Percentiles rank a stretch among this genome's conserved stretches.
These are phyloP conservation scores for Megamerina dolium DNA, from an alignment of 2,888 invertebrate genomes.

Conservation along the genomic window DNA sequence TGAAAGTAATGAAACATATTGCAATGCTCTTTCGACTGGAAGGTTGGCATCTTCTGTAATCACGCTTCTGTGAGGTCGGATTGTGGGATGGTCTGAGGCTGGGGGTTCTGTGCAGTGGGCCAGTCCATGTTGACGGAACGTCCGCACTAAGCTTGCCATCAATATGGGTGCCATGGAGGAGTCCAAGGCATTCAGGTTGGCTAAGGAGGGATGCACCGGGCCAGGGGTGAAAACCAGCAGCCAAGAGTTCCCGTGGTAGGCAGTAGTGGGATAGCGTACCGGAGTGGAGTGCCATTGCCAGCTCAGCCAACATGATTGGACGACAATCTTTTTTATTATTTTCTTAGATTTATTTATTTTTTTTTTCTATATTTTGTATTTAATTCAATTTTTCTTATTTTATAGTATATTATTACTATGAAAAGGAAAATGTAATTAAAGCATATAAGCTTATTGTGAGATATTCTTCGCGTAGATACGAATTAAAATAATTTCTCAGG, in stretches of 20 bases:
- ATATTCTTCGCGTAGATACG: too few relatives aligned
- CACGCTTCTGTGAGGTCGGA: constrained; percentile 18
- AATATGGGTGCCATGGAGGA: constrained; percentile 90
- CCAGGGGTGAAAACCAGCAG: constrained; percentile 99
- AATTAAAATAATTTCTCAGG: too few relatives aligned
- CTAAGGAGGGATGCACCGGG: constrained; percentile 97
- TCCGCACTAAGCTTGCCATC: constrained; percentile 96
- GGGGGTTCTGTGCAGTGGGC: constrained; percentile 61
- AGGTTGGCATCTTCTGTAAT: constrained; percentile 98
- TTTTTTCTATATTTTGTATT: too few relatives aligned
- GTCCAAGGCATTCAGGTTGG: constrained; percentile 78
- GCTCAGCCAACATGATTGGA: constrained; percentile 77
- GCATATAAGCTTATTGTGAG: too few relatives aligned
- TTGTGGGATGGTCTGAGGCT: constrained; percentile 83
- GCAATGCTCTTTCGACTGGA: constrained; percentile 82
- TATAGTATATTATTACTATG: too few relatives aligned
- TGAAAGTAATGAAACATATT: too few relatives aligned
- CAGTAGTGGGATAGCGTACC: constrained; percentile 98
- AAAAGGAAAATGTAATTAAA: too few relatives aligned
- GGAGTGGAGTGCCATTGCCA: constrained; percentile 86
- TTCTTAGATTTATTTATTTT: too few relatives aligned
- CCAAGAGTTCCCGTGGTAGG: constrained; percentile 98
- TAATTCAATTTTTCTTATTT: too few relatives aligned
- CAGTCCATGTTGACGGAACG: constrained; percentile 78
- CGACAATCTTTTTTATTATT: constrained; percentile 68